Base-by-base conservation (phyloP, 1,140 invertebrate genomes). In the Neodiprion pinetum region DNA sequence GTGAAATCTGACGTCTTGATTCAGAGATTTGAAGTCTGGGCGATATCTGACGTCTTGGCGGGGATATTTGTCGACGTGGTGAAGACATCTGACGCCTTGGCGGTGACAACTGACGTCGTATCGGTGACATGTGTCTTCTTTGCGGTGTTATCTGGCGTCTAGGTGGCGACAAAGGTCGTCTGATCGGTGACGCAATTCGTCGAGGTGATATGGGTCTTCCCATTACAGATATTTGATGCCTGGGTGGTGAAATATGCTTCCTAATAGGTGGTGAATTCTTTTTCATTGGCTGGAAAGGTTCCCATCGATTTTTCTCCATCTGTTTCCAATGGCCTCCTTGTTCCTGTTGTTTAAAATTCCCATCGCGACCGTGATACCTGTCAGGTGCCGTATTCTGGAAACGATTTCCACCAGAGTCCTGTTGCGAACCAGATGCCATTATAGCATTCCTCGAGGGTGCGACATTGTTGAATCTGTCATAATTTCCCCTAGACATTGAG, bases 401-500 rank as follows among this genome's bases (percentile, higher is more conserved):
- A 4, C 53, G 4, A 61, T 69, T 23, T 47, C 21, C 12, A 12
- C 17, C 67, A 5, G 67, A 47, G 7, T 69, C 67, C 40, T 69
- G 67, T 69, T 21, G 11, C 7, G 67, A 47, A 69, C 23, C 23
- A 11, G 67, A 69, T 17, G 67, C 2, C 67, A 69, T 69, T 7
- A 21, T 40, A 40, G 28, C 28, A 40, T 40, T 40, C 28, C 28
- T 40, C 5, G 28, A 40, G 28, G 28, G 28, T 40, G 0, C 28
- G 2, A 40, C 28, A 8, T 11, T 21, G 40, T 69, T 69, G 21
- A 23, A 69, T 17, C 82, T 14, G 48, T 85, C 81, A 2, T 77
- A 69, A 74, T 83, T 85, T 73, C 84, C 85, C 48, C 77, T 85
- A 4, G 70, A 73, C n/a, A 70, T 71, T 0, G 80, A 48, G 9